Percentiles rank a stretch among this genome's conserved stretches.
These are phyloP conservation scores for Bufo bufo DNA, from an alignment of 2,113 vertebrate species.

Conservation along the genomic window DNA sequence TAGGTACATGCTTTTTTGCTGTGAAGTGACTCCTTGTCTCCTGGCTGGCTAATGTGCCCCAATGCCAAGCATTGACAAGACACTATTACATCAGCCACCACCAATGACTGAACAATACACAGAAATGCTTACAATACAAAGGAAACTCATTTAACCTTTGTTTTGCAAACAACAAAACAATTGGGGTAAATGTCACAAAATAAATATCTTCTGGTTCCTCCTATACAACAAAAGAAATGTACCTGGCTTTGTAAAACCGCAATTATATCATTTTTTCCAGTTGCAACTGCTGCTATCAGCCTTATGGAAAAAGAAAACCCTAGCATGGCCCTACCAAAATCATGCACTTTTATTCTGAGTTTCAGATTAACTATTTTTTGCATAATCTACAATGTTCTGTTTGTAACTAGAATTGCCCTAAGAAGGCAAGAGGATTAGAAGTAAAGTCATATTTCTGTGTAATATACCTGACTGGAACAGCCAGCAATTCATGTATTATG, in stretches of 20 bases:
- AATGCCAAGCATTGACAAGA: background rate
- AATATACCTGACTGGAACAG: constrained; percentile 49
- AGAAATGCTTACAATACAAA: background rate
- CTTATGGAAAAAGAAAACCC: background rate
- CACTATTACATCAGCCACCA: background rate
- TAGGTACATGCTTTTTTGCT: too few relatives aligned
- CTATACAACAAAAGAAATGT: background rate
- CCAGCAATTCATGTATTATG: constrained; percentile 49
- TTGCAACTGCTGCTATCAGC: background rate
- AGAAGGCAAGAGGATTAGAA: constrained; percentile 50
- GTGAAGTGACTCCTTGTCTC: background rate
- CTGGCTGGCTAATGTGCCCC: background rate
- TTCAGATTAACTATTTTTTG: background rate
- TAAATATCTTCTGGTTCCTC: background rate
- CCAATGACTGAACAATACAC: background rate
- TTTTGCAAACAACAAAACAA: constrained; percentile 10
- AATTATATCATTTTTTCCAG: background rate
- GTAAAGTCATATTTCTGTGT: constrained; percentile 35
- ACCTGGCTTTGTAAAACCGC: background rate
- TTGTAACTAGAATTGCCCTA: constrained; percentile 26
- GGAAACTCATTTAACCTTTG: background rate
- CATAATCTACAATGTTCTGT: constrained; percentile 1
- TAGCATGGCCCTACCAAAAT: background rate
- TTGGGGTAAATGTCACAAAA: background rate
- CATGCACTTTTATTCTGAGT: background rate